These are phyloP conservation scores for Heliconius eleuchia DNA, from an alignment of 1,140 invertebrate genomes.

Conservation along the genomic window DNA sequence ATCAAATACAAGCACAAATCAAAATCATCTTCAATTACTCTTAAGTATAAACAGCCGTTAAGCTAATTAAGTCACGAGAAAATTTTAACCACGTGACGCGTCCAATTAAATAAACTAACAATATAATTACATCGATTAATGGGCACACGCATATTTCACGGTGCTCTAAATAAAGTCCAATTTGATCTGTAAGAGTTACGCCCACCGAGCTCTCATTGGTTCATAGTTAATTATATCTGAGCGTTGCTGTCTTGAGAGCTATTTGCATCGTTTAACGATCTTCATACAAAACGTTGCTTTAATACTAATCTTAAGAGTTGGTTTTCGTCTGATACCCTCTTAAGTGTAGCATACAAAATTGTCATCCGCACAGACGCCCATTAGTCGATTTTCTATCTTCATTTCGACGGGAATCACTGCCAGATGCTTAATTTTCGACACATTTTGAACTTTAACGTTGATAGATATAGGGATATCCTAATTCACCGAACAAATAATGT, in stretches of 20 bases:
- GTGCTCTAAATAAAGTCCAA: constrained; percentile 65
- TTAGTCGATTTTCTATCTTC: constrained; percentile 76
- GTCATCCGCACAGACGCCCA: constrained; percentile 75
- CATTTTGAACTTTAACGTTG: constrained; percentile 46
- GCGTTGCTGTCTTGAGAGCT: constrained; percentile 59
- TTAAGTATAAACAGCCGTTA: constrained; percentile 36
- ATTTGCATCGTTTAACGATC: constrained; percentile 74
- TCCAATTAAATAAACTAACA: constrained; percentile 76
- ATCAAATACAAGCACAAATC: constrained; percentile 39
- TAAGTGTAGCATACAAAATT: constrained; percentile 65
- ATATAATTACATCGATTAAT: constrained; percentile 80
- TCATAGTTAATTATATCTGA: constrained; percentile 74
- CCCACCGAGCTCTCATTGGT: constrained; percentile 67
- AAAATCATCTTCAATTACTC: constrained; percentile 39
- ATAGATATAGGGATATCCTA: constrained; percentile 40
- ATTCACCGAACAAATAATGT: constrained; percentile 37
- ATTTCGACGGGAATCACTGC: constrained; percentile 61
- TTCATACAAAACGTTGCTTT: constrained; percentile 42
- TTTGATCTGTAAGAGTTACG: constrained; percentile 68
- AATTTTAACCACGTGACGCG: constrained; percentile 60
- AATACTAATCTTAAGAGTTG: constrained; percentile 19
- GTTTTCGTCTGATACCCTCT: constrained; percentile 31
- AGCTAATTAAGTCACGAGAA: constrained; percentile 41
- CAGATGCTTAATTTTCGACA: constrained; percentile 45
- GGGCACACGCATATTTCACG: constrained; percentile 68